Evolutionary conservation across 2,888 invertebrate genomes (phyloP), one percentile per base, ranked within the genome.

Genomic region (Lamellibrachia columna): DNA sequence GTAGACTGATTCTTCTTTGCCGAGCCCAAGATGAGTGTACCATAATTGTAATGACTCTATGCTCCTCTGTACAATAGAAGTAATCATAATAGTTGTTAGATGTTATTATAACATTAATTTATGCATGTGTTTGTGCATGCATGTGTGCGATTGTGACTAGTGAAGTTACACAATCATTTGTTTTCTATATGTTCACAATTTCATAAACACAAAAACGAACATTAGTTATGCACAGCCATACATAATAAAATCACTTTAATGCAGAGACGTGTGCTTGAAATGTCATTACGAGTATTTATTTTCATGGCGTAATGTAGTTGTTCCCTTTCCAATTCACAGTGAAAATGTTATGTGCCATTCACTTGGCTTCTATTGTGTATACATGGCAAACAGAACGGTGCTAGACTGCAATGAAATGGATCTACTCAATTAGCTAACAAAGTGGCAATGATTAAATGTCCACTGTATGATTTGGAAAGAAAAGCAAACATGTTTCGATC

Each of bases 31-130:
- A 52, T 92, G 90, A 9, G 90, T 53, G 28, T 94, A 94, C 95
- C 95, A 95, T 91, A 95, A 93, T 91, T 95, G 91, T 53, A 95
- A 90, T 91, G 93, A 91, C 91, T 93, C 93, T 15, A 95, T 90
- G 9, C 93, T 93, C 8, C 94, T 94, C 95, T 95, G 93, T 6
- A 94, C 94, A 92, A 90, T 90, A 92, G 9, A 92, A 90, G 28
- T 7, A 53, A n/a, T n/a, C 4, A 55, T 40, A 28, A 28, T 11
- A 91, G 15, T n/a, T 91, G 15, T 91, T 6, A 52, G 7, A 4
- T 22, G 3, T 6, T 22, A 75, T 15, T 22, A 75, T 22, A n/a
- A 75, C 3, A 22, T 22, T 22, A 4, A 22, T 22, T 22, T 3
- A 1, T 22, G n/a, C 22, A 7, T 55, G 8, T 55, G 55, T 9